These are phyloP conservation scores for Oscheius onirici DNA, from an alignment of 2,888 invertebrate species.

Conservation along the genomic window DNA sequence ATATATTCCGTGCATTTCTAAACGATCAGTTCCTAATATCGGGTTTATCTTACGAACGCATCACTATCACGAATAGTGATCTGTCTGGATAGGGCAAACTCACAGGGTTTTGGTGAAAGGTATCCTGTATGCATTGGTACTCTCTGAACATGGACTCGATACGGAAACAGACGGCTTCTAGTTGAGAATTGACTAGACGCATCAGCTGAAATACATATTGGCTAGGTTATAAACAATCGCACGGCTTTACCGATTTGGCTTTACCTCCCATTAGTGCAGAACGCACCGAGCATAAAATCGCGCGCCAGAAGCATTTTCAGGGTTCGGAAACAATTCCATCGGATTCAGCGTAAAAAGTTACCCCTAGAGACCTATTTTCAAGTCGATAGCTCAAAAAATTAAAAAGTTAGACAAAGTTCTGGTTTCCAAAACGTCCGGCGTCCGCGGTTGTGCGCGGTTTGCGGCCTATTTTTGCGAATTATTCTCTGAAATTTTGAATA, in stretches of 20 bases:
- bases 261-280: not conserved
- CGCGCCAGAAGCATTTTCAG: no score
- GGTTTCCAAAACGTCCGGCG: no score
- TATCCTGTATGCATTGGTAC: constrained; percentile 32
- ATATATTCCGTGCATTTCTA: constrained; percentile 14
- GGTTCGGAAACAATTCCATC: no score
- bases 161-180: constrained; percentile 30
- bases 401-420: no score
- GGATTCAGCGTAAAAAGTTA: no score
- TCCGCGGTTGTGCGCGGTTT: no score
- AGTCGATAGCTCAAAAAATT: no score
- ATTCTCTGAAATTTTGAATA: no score
- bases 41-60: not conserved
- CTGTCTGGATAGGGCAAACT: not conserved
- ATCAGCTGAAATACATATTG: constrained; percentile 18
- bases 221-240: no score
- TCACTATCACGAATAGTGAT: not conserved
- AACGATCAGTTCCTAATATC: not conserved
- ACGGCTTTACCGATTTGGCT: not conserved
- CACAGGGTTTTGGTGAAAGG: constrained; percentile 22
- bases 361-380: no score
- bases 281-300: no score
- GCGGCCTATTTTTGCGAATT: no score
- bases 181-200: constrained; percentile 12
- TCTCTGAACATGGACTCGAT: constrained; percentile 29